phyloP scores from a whole-genome alignment of 2,888 invertebrate genomes.

The Acronicta aceris region DNA sequence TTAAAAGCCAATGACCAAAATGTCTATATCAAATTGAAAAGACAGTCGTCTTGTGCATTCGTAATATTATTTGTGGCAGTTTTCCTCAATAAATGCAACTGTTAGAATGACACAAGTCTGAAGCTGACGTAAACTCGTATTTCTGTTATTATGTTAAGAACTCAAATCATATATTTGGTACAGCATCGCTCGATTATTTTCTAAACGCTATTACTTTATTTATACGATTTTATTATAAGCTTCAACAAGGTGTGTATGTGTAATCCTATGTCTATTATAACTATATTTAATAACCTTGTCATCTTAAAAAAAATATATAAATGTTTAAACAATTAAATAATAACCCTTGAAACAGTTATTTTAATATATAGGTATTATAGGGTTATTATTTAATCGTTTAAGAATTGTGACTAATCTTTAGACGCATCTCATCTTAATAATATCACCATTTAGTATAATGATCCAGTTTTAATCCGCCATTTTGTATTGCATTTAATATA shows the following conservation, averaged over 20 bases:
- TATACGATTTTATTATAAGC: slow-evolving; percentile 4
- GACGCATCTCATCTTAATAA: not conserved
- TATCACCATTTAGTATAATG: not conserved
- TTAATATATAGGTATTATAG: not conserved
- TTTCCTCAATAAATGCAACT: slow-evolving; percentile 45
- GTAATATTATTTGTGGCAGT: slow-evolving; percentile 28
- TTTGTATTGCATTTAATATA: not conserved
- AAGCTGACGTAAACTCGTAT: not conserved
- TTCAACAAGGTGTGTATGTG: slow-evolving; percentile 46
- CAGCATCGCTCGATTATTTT: not conserved
- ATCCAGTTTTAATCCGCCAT: not conserved
- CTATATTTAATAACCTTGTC: not conserved
- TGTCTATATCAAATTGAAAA: slow-evolving; percentile 33
- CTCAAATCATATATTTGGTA: not conserved
- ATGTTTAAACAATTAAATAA: not conserved
- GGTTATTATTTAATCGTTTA: slow-evolving; percentile 12
- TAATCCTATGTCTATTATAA: slow-evolving; percentile 20
- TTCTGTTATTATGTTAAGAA: not conserved
- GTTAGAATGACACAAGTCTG: slow-evolving; percentile 15
- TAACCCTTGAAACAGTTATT: too few relatives aligned
- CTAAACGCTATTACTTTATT: not conserved
- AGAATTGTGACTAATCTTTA: slow-evolving; percentile 11
- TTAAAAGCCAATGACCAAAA: slow-evolving; percentile 20
- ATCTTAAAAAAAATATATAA: not conserved
- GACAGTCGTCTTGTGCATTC: slow-evolving; percentile 8